Evolutionary conservation across 2,888 invertebrate species (phyloP), one percentile per base, ranked within the genome.

Genomic region (Perizoma affinitatum): DNA sequence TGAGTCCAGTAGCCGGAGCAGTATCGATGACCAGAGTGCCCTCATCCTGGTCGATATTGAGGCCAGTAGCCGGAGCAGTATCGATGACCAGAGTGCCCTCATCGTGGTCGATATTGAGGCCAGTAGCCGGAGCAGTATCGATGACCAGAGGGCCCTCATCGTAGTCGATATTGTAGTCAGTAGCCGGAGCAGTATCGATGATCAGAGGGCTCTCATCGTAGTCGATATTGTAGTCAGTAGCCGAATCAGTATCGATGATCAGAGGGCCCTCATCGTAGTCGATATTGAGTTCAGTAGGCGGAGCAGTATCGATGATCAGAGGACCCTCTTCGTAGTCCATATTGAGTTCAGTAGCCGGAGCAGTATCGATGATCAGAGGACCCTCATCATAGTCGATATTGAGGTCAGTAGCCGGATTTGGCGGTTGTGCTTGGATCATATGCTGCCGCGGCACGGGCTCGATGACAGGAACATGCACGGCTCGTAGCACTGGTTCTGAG

Each of bases 301-400:
- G n/a, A 9, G n/a, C n/a, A 35, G 54, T 55, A 8, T 44, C 40
- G 51, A 58, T 58, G 35, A 38, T n/a, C 1, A 54, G 33, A 5
- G 65, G 33, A 4, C 67, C 72, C 3, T 60, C 66, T 11, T 71
- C 73, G 8, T 66, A 64, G 61, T 72, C 67, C 11, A 65, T 51
- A 8, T n/a, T n/a, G n/a, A n/a, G n/a, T n/a, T n/a, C n/a, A n/a
- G n/a, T n/a, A n/a, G n/a, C n/a, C n/a, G n/a, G n/a, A n/a, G 22
- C 22, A 22, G 22, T 22, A 22, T 22, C 22, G 1, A 22, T 22
- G 22, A 22, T 2, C 22, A 22, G 22, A 22, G 22, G 1, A 3
- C 3, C 22, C 22, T 22, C 22, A 22, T 22, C 22, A 3, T 22
- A 22, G 22, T 22, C 22, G 22, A 22, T 22, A 22, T 73, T 67